Base-by-base conservation (phyloP, 2,113 vertebrate species). In the Camelus dromedarius region DNA sequence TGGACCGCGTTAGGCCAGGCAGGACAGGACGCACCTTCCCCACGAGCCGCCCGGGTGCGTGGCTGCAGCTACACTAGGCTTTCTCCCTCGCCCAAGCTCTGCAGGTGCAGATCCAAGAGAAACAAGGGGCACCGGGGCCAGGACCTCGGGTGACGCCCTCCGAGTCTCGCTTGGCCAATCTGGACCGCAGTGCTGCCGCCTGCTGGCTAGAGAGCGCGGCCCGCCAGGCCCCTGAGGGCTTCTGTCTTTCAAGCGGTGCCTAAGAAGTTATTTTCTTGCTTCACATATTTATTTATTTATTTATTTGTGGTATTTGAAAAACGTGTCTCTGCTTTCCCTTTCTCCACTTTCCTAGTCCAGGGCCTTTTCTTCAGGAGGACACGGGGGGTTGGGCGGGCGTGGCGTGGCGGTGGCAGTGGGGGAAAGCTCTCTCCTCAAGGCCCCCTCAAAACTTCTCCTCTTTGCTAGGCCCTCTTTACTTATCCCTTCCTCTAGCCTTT, bases 201-300 rank as follows among this genome's bases (percentile, higher is more conserved):
- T 54, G 48, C 64, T 28, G 75, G 46, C 77, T 85, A 60, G 30
- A n/a, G 48, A 56, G 66, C 2, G 28, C 1, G 46, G 46, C 30
- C 76, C 52, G 81, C 93, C 96, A 72, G 16, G 66, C 91, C 97
- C 96, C 64, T 52, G 64, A 97, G 80, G 83, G 95, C 77, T 93
- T 88, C 89, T 97, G 89, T 12, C 94, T 98, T 98, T 93, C 94
- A 94, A 96, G 96, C 88, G 98, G 97, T 97, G 97, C 97, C 96
- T 96, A 89, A 79, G 0, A 92, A 60, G 85, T 97, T 67, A 73
- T 94, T 87, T 93, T 95, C 89, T 87, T 52, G 46, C 85, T 93
- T 97, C 90, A 95, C 85, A 22, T 96, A 96, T 72, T 88, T 97
- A 89, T 97, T 98, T 98, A 89, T 95, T 90, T 80, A 82, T 93